Conservation (phyloP, 2,113 vertebrate genomes). For the Vulpes lagopus region DNA sequence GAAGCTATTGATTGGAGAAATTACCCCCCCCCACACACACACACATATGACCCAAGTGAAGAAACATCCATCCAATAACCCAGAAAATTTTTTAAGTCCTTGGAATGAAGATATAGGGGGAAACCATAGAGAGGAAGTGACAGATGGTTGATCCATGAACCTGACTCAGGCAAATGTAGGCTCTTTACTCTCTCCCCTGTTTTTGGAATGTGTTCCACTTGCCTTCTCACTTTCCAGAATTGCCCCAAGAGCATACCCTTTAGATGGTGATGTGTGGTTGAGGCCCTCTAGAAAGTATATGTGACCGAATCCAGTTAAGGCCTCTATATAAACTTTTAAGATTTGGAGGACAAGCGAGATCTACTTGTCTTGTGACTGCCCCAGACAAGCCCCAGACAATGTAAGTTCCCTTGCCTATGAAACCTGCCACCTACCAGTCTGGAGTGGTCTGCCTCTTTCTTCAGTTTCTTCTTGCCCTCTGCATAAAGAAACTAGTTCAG, state of each 20-base stretch:
- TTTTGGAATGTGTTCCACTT: background rate
- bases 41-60: background rate
- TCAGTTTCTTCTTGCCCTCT: background rate
- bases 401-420: background rate
- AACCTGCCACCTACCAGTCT: background rate
- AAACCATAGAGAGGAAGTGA: background rate
- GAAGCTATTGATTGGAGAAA: background rate
- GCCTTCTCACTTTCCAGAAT: background rate
- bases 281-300: background rate
- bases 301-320: background rate
- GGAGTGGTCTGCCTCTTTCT: background rate
- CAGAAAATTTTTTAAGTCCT: background rate
- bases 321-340: background rate
- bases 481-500: background rate
- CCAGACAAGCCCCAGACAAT: background rate
- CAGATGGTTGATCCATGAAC: background rate
- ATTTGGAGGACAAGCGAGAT: background rate
- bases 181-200: background rate
- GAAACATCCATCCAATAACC: background rate
- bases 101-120: background rate
- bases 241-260: background rate
- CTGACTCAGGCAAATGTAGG: background rate
- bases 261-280: background rate
- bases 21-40: too few species aligned
- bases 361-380: background rate